A percentile compares a stretch with the other conserved stretches of the same genome.
phyloP scores from a whole-genome alignment of 2,888 invertebrate species.

The Chorisops tibialis region DNA sequence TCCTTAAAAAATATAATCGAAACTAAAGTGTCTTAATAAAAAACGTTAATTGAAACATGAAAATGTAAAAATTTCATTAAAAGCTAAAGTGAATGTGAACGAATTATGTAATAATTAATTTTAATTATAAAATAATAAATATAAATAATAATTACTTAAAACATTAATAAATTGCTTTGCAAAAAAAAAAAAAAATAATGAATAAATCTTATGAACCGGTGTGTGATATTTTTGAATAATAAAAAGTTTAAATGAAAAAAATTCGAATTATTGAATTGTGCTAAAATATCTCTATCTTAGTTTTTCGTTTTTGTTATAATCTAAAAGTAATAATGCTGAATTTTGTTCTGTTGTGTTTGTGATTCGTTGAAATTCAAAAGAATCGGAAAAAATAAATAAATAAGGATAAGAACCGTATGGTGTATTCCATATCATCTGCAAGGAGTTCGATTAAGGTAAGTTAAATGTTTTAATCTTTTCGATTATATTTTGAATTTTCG shows the following conservation, averaged over 20 bases:
- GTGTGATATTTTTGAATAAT: constrained; percentile 20
- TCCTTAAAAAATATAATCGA: constrained; percentile 19
- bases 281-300: too few relatives aligned
- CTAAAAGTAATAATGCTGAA: neutral
- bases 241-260: neutral
- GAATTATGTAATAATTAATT: neutral
- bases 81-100: constrained; percentile 3
- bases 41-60: constrained; percentile 10
- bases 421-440: too few relatives aligned
- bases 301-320: neutral
- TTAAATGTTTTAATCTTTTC: too few relatives aligned
- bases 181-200: neutral
- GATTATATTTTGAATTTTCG: too few relatives aligned
- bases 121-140: neutral
- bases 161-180: constrained; percentile 14
- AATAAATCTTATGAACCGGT: constrained; percentile 21
- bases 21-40: constrained; percentile 32
- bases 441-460: too few relatives aligned
- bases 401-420: too few relatives aligned
- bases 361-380: too few relatives aligned
- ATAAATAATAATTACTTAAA: neutral
- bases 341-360: neutral
- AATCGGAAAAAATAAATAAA: too few relatives aligned
- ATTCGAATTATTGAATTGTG: neutral
- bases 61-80: neutral